These are phyloP conservation scores for Microcebus ravelobensis DNA, from an alignment of 2,113 vertebrate species.

Conservation along the genomic window DNA sequence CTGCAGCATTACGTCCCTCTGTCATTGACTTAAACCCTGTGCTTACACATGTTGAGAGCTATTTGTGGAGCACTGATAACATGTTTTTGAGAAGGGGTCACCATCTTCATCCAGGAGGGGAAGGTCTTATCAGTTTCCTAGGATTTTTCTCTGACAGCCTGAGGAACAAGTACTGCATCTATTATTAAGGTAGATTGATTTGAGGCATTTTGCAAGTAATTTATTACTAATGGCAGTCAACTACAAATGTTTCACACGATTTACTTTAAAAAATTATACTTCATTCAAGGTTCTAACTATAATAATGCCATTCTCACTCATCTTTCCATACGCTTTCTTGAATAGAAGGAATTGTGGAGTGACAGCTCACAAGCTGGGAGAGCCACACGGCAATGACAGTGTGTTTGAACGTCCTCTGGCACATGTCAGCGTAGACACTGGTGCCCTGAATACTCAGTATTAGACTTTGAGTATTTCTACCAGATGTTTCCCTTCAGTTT, in stretches of 20 bases:
- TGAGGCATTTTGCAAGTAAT: not conserved
- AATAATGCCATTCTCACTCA: not conserved
- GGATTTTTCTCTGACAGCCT: not conserved
- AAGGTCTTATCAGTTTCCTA: not conserved
- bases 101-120: not conserved
- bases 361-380: not conserved
- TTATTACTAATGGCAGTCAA: conserved; percentile 9
- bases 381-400: not conserved
- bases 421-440: not conserved
- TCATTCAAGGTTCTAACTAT: not conserved
- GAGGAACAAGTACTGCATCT: not conserved
- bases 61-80: not conserved
- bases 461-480: not conserved
- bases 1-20: not conserved
- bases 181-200: not conserved
- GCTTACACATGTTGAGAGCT: not conserved
- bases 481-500: not conserved
- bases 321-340: not conserved
- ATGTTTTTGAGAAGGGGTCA: not conserved
- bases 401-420: not conserved
- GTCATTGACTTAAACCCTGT: not conserved
- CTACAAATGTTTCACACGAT: not conserved
- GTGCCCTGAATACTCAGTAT: not conserved
- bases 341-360: not conserved
- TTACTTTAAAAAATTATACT: not conserved